Evolutionary conservation across 23 tunicate species (phyloP).

Genomic region (Halocynthia roretzi): DNA sequence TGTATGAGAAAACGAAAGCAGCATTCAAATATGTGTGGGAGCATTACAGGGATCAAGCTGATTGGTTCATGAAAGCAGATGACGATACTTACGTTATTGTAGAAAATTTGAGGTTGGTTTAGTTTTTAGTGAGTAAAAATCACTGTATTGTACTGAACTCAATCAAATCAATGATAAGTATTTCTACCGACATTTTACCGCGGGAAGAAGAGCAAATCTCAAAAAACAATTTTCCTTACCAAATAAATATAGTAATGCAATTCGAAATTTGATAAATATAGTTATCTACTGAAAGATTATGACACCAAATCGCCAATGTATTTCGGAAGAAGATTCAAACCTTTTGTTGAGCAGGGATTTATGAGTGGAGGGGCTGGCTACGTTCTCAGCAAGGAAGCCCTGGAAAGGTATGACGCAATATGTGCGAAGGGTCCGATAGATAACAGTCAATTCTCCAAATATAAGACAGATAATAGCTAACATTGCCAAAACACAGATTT

Average conservation of each 20-base stretch:
- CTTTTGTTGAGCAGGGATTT: conserved; percentile 31
- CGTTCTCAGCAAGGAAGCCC: conserved; percentile 57
- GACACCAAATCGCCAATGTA: conserved; percentile 31
- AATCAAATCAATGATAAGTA: too few species aligned
- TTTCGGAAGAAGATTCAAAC: conserved; percentile 59
- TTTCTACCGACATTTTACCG: too few species aligned
- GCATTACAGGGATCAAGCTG: conserved; percentile 55
- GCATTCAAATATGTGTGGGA: conserved; percentile 51
- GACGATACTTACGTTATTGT: conserved; percentile 62
- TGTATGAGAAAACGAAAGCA: conserved; percentile 50
- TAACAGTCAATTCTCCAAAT: too few species aligned
- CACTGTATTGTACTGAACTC: too few species aligned
- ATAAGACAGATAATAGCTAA: too few species aligned
- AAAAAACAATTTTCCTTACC: too few species aligned
- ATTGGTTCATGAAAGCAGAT: conserved; percentile 80
- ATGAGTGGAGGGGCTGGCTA: conserved; percentile 90
- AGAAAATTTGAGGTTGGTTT: conserved; percentile 56
- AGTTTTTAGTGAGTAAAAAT: too few species aligned
- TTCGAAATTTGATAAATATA: background rate
- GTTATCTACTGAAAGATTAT: conserved; percentile 62
- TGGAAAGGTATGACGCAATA: conserved; percentile 31
- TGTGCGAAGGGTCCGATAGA: too few species aligned
- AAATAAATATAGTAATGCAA: too few species aligned
- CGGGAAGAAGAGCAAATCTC: too few species aligned
- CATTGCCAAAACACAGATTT: conserved; percentile 2